Base-by-base conservation (phyloP, 2,113 vertebrate genomes). In the Rhinoderma darwinii region DNA sequence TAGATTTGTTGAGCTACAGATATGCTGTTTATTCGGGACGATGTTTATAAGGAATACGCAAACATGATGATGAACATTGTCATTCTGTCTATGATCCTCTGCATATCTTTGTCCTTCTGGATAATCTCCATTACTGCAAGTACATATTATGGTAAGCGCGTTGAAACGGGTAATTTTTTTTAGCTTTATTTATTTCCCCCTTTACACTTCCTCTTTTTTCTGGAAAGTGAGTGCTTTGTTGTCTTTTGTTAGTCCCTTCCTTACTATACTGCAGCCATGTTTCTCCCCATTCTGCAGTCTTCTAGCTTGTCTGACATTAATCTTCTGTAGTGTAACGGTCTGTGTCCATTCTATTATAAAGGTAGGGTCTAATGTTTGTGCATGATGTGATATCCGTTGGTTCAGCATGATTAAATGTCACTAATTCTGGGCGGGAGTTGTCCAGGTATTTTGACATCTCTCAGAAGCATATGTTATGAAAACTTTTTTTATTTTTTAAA, bases 21-120 rank as follows among this genome's bases (percentile, higher is more conserved):
- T 47, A 93, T 95, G 93, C 84, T 89, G 56, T 89, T 47, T 89
- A 75, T 88, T 73, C 90, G 95, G 41, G 90, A 91, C 30, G 92
- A 90, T 74, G 90, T 92, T 86, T 92, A 95, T 88, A 95, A 94
- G 87, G 93, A 95, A 5, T 96, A 93, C 70, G 5, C 96, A 51
- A 97, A 95, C 91, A 99, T 97, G 96, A 96, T 99, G 94, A 94
- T 91, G 10, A 97, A 97, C 41, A 95, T 98, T 89, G 89, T 99
- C 25, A 89, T 98, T 79, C 90, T 99, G 87, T 97, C 96, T 88
- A 89, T 94, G 91, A 95, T 97, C 0, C 87, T 99, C 90, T 96
- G 94, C 17, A 95, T 99, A 66, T 99, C 97, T 0, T 91, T 99
- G 88, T 95, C 88, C 12, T 97, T 99, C 92, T 99, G 98, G 98